Evolutionary conservation across 2,888 invertebrate species (phyloP), one percentile per base, ranked within the genome.

Genomic region (Andrena flavipes): DNA sequence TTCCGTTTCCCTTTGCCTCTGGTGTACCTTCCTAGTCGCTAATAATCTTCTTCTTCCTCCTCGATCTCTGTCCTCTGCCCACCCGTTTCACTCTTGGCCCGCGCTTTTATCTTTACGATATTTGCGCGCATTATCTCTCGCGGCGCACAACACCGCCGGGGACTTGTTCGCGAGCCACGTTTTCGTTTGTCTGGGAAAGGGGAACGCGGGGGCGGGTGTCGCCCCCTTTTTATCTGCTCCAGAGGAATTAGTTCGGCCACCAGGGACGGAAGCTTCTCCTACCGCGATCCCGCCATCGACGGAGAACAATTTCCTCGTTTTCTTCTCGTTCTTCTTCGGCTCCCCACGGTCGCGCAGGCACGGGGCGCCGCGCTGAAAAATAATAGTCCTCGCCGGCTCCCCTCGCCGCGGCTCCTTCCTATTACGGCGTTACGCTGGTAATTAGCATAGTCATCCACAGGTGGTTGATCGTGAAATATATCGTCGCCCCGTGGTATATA

Each of bases 21-120:
- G 56, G 70, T 77, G 59, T 67, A 75, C 59, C 60, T 71, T 77
- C 60, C 13, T 63, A 42, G 42, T 5, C 42, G 29, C 30, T 51
- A 49, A 49, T 26, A 60, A 56, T 54, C 63, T 30, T 51, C 29
- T 56, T 64, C 54, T 54, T 10, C 54, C 54, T 54, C 54, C 72
- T 13, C 59, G n/a, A 62, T 56, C 30, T 56, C 42, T 33, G 29
- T 49, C 68, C 54, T 71, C 35, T 59, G 29, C 51, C 65, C 51
- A 63, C 62, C 72, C 42, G 33, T 33, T 73, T 64, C 54, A 62
- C 80, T 72, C 67, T 49, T 62, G 59, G 71, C 69, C 81, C 48
- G 60, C 59, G 73, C 72, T 65, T 90, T 92, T 93, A 93, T 93
- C 93, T 94, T 93, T 94, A 94, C 89, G 93, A 93, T 94, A 93